Evolutionary conservation across 2,797 vertebrate species (phyloP), one percentile per base, ranked within the genome.

Genomic region (Molossus molossus): DNA sequence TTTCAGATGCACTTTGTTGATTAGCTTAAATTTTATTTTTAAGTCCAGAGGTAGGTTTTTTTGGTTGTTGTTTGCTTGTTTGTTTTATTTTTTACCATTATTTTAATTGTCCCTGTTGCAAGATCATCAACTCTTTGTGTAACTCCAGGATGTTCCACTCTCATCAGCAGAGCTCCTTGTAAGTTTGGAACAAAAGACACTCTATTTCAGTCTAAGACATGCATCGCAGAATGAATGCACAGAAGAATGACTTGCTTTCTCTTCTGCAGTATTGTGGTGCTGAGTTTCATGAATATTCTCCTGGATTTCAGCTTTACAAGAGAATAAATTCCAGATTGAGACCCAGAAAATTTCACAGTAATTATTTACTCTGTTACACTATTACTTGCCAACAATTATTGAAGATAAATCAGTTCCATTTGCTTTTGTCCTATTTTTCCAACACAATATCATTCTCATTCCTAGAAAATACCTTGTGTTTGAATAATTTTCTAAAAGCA

Each of bases 331-430:
- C 23, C 50, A 87, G 6, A 23, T n/a, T 62, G 27, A 91, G 33
- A 83, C 14, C 2, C 21, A 55, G 69, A 70, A 79, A 73, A 83
- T 67, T 64, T 73, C 85, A 57, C 55, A 60, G 23, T 85, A 58
- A 17, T 76, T 80, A 72, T 40, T 91, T 57, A 37, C 37, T 58
- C 9, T 69, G 29, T 53, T 79, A 72, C 9, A 53, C 9, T 84
- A 60, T 81, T 92, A 29, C 45, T 90, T 81, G 57, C 50, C 40
- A 75, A 70, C 85, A 73, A 90, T 90, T 79, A 91, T 27, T 75
- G 55, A 85, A 48, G 1, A 80, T 76, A 79, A 84, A 79, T 91
- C 60, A 88, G 11, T 88, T 87, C 60, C 80, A 73, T 55, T 91
- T 83, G 33, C 7, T 58, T 90, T 87, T 92, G 27, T 65, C 29